phyloP scores from a whole-genome alignment of 2,797 vertebrate species.

The Gallinago stenura region DNA sequence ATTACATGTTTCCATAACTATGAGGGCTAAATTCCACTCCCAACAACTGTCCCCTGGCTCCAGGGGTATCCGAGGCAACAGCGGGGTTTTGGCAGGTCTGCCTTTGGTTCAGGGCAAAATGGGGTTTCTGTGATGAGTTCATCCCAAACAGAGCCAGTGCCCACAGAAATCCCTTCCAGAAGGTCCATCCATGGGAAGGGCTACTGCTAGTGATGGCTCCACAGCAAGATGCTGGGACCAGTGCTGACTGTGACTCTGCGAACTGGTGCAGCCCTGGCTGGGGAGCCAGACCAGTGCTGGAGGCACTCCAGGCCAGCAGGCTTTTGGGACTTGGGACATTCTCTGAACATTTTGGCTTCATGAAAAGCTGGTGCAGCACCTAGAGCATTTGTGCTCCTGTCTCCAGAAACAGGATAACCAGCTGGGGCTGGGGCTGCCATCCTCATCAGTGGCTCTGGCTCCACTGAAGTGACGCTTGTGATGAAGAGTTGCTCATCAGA shows the following conservation, averaged over 20 bases:
- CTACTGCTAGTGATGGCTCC: rapidly evolving
- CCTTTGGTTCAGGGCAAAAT: neutral
- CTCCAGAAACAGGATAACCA: neutral
- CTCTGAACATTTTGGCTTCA: neutral
- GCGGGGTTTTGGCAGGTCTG: rapidly evolving
- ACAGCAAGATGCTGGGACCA: rapidly evolving
- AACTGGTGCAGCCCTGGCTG: rapidly evolving
- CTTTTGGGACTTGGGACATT: neutral
- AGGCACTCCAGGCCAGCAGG: neutral
- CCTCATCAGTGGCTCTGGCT: neutral
- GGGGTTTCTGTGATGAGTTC: rapidly evolving
- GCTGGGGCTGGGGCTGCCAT: neutral
- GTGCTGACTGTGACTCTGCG: too few species aligned
- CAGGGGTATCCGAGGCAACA: neutral
- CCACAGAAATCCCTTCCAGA: neutral
- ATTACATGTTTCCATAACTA: neutral
- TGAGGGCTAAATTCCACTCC: neutral
- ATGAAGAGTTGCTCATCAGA: conserved; percentile 64
- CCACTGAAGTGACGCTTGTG: conserved; percentile 34
- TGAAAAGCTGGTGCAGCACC: neutral
- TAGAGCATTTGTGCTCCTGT: neutral
- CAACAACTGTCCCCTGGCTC: neutral
- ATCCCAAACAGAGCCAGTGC: neutral
- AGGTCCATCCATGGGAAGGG: rapidly evolving
- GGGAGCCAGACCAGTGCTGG: rapidly evolving